Evolutionary conservation across 2,113 vertebrate species (phyloP), one percentile per base, ranked within the genome.

Genomic region (Labeo rohita): DNA sequence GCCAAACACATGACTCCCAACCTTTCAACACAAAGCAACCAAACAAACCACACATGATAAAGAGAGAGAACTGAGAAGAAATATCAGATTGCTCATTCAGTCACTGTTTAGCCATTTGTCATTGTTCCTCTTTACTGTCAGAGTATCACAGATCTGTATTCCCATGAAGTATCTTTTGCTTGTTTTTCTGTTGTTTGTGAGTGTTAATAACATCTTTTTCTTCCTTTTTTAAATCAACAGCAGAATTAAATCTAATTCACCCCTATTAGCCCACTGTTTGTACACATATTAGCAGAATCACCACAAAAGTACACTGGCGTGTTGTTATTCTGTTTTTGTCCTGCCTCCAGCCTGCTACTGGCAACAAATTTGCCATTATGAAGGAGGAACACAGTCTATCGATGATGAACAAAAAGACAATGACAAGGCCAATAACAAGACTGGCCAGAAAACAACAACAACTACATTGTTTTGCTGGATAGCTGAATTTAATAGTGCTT

Each of bases 1-100:
- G 89, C 87, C 84, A 90, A 93, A 92, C 92, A 92, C 93, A 93
- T 92, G 91, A 93, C 93, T 92, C 88, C 75, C 56, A 77, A 76
- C 56, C 81, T 91, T 92, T 92, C 75, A 90, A 90, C 81, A 92
- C 92, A 93, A 94, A 92, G 92, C 91, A 85, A 88, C 83, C 92
- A 92, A 91, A 93, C 90, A 92, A 88, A 88, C 88, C 36, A 84
- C 87, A 89, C 84, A 89, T 68, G 85, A 92, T 91, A 93, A 91
- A 87, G 88, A 86, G 56, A 88, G 84, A 87, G 86, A 89, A 89
- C 90, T n/a, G n/a, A 74, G 2, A 90, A 36, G 8, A 70, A 77
- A 47, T 28, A 47, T 81, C 66, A 28, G 21, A 18, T 6, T 77
- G n/a, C 56, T 77, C 63, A 73, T 63, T 47, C 63, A 54, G n/a